These are phyloP conservation scores for Zaprionus obscuricornis DNA, from an alignment of 2,888 invertebrate genomes.

Conservation along the genomic window DNA sequence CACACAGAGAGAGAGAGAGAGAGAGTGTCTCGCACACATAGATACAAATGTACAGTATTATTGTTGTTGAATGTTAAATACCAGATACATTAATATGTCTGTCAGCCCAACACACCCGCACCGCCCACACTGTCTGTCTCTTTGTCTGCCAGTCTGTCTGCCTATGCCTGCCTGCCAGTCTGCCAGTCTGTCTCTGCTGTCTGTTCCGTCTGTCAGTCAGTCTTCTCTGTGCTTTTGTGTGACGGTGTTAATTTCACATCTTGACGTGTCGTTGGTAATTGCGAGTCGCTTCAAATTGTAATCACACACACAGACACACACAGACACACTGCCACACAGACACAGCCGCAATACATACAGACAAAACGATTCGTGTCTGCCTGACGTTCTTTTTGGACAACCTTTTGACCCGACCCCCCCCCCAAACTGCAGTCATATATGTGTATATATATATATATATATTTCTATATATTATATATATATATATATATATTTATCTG, in stretches of 20 bases:
- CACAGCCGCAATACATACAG: too few species aligned
- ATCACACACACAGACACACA: constrained; percentile 29
- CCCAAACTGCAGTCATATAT: not conserved
- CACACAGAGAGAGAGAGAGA: too few species aligned
- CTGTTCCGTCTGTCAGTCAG: constrained; percentile 29
- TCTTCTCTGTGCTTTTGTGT: constrained; percentile 56
- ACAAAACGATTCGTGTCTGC: constrained; percentile 71
- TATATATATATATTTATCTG: too few species aligned
- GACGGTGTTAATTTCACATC: constrained; percentile 79
- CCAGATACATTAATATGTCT: constrained; percentile 76
- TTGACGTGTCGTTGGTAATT: constrained; percentile 79
- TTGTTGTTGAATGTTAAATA: constrained; percentile 78
- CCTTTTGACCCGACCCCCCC: constrained; percentile 2
- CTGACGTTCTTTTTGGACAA: constrained; percentile 43
- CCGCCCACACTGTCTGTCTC: constrained; percentile 22
- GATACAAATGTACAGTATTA: constrained; percentile 45
- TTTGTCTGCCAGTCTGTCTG: too few species aligned
- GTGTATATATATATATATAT: too few species aligned
- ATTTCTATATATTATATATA: too few species aligned
- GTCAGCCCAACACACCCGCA: constrained; percentile 11
- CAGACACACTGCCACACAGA: constrained; percentile 15
- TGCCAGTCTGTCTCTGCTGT: constrained; percentile 6
- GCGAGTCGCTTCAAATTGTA: constrained; percentile 75
- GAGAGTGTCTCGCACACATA: constrained; percentile 8
- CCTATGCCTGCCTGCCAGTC: constrained; percentile 12